A percentile compares a stretch with the other conserved stretches of the same genome.
Conservation (phyloP, 2,888 invertebrate genomes). For the Tanaodytes sp. region DNA sequence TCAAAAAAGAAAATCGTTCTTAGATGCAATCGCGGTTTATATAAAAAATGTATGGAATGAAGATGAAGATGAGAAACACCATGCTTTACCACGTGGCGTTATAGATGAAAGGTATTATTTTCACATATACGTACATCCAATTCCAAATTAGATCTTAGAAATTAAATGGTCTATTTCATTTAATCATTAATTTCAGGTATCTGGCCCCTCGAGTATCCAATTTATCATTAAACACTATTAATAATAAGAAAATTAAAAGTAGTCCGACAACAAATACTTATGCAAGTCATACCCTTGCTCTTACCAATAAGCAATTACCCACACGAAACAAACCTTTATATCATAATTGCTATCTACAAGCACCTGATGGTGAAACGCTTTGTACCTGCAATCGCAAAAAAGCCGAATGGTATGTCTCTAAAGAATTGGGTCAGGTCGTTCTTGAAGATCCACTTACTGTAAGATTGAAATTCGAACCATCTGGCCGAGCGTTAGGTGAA, state of each 20-base stretch:
- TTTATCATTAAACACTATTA: conserved; percentile 44
- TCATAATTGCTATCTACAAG: conserved; percentile 84
- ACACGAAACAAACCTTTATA: conserved; percentile 81
- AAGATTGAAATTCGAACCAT: conserved; percentile 84
- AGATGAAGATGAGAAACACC: conserved; percentile 58
- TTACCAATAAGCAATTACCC: conserved; percentile 54
- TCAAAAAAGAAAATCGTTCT: conserved; percentile 61
- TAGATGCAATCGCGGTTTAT: conserved; percentile 61
- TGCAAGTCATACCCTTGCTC: conserved; percentile 16
- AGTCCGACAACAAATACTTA: not conserved
- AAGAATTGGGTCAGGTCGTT: conserved; percentile 71
- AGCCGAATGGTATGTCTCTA: conserved; percentile 80
- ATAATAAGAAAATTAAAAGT: conserved; percentile 49
- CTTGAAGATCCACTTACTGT: conserved; percentile 78
- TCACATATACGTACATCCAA: too few relatives aligned
- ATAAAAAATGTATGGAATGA: conserved; percentile 62
- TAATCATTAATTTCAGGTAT: conserved; percentile 58
- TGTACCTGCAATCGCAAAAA: conserved; percentile 85
- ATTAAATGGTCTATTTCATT: too few relatives aligned
- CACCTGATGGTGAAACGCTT: conserved; percentile 84
- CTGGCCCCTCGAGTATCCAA: conserved; percentile 56
- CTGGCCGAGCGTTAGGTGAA: conserved; percentile 81
- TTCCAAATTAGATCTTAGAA: too few relatives aligned
- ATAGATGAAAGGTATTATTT: conserved; percentile 68
- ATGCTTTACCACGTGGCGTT: conserved; percentile 62